A percentile compares a stretch with the other conserved stretches of the same genome.
Evolutionary conservation across 1,140 invertebrate species (phyloP).

Genomic region (Pseudomyrmex pallidus): DNA sequence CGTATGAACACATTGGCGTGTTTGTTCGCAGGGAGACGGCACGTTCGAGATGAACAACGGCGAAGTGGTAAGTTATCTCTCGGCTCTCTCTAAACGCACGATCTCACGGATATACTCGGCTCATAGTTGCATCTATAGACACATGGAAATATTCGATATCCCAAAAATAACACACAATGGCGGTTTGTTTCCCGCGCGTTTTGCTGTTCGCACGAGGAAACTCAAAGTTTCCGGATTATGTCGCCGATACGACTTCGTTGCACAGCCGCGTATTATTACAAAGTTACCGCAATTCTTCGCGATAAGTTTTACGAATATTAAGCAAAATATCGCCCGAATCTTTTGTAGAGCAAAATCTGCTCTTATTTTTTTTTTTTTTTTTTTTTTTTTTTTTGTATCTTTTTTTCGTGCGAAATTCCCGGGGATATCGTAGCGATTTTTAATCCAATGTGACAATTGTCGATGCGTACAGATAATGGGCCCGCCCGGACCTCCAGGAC

Average conservation of each 20-base stretch:
- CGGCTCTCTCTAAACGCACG: not conserved
- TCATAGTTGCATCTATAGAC: not conserved
- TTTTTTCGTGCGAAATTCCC: not conserved
- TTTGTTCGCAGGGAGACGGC: conserved; percentile 90
- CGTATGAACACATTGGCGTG: conserved; percentile 7
- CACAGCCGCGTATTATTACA: conserved; percentile 35
- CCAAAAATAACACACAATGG: not conserved
- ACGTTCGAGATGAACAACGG: conserved; percentile 90
- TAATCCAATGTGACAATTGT: not conserved
- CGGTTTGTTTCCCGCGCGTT: conserved; percentile 25
- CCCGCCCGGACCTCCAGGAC: conserved; percentile 93
- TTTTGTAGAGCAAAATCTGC: conserved; percentile 12
- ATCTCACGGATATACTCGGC: not conserved
- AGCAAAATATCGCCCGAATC: conserved; percentile 16
- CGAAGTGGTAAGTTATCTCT: conserved; percentile 87
- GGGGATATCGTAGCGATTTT: too few species aligned
- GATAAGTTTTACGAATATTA: conserved; percentile 46
- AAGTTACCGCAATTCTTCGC: conserved; percentile 39
- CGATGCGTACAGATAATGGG: conserved; percentile 87
- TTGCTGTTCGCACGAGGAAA: not conserved
- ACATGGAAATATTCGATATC: not conserved
- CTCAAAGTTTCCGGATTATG: conserved; percentile 25
- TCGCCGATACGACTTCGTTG: conserved; percentile 16
- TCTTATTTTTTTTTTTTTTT: conserved; percentile 20
- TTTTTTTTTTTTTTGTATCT: not conserved